Percentiles rank a stretch among this genome's conserved stretches.
These are phyloP conservation scores for Riparia riparia DNA, from an alignment of 2,113 vertebrate species.

Conservation along the genomic window DNA sequence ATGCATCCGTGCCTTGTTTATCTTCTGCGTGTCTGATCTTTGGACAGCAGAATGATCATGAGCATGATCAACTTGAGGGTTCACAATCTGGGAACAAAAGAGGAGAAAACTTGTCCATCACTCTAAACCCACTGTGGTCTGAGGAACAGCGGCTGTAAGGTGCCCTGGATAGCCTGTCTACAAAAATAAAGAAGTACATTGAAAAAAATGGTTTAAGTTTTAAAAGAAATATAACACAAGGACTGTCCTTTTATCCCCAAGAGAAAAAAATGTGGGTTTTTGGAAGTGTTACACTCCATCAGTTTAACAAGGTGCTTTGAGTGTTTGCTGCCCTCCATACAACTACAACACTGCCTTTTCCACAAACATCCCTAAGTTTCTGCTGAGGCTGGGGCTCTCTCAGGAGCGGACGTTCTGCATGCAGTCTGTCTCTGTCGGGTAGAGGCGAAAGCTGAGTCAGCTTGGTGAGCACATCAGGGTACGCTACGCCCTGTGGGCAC, in stretches of 20 bases:
- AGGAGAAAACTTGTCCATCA: not conserved
- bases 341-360: not conserved
- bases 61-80: not conserved
- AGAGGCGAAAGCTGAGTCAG: not conserved
- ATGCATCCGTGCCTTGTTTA: not conserved
- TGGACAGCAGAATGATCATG: not conserved
- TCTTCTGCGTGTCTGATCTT: conserved; percentile 17
- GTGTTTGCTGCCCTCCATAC: not conserved
- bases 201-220: not conserved
- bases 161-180: not conserved
- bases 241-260: not conserved
- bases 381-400: not conserved
- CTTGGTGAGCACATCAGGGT: not conserved
- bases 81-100: not conserved
- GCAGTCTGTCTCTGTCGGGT: not conserved
- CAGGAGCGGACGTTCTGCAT: fast-evolving
- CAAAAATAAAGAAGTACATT: not conserved
- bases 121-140: not conserved
- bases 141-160: not conserved
- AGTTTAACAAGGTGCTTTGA: not conserved
- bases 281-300: fast-evolving
- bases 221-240: not conserved
- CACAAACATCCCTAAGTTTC: not conserved
- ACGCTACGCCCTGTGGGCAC: fast-evolving
- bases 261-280: not conserved